Evolutionary conservation across 2,888 invertebrate genomes (phyloP), one percentile per base, ranked within the genome.

Genomic region (Mimumesa dahlbomi): DNA sequence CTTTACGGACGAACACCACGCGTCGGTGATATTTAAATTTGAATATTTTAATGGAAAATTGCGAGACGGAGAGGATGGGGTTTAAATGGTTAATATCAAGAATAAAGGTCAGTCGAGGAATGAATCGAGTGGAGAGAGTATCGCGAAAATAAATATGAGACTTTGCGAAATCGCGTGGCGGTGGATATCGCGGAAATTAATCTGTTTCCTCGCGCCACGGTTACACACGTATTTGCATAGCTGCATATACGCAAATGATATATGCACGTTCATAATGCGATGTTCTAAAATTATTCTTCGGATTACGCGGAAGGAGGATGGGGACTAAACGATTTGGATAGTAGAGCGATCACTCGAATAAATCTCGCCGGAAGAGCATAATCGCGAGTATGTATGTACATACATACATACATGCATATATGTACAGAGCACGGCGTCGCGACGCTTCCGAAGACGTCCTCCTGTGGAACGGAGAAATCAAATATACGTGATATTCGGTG

Each of bases 281-380:
- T 19, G 43, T 6, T 1, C 54, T 48, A 13, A 50, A 72, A 63
- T 76, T 77, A 77, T 76, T 73, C 76, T 63, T 69, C 54, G 73
- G 56, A 52, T 61, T 59, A 66, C 38, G 48, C n/a, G n/a, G n/a
- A n/a, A n/a, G n/a, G 50, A 34, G 43, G 18, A 13, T 34, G 43
- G 16, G 46, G 38, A 14, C 45, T 16, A 40, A 65, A 62, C 50
- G 65, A 58, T 58, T 40, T 43, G 49, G 61, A 19, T 49, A 22
- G 22, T 16, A 56, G 31, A 25, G 19, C 61, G 71, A 71, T 68
- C 49, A 49, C 40, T 5, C 31, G 58, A 59, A 75, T 72, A 76
- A 75, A 68, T n/a, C 67, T 59, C 48, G 42, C 29, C 49, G 18
- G 52, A 68, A 29, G 56, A 46, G 31, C 9, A 29, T 54, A 69